These are phyloP conservation scores for Myathropa florea DNA, from an alignment of 2,888 invertebrate species.

Conservation along the genomic window DNA sequence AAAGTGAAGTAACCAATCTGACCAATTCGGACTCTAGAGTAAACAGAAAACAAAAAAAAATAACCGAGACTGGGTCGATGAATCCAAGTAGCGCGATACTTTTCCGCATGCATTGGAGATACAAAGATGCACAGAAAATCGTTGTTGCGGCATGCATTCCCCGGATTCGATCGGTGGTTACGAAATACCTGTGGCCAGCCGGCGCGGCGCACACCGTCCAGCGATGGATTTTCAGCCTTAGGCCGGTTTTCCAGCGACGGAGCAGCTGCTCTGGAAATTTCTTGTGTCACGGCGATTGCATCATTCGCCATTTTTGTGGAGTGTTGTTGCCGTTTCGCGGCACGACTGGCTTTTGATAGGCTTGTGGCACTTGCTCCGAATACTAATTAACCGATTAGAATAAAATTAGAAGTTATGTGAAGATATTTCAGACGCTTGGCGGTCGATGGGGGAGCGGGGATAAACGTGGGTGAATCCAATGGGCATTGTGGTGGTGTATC, in stretches of 20 bases:
- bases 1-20: constrained; percentile 67
- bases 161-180: constrained; percentile 18
- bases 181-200: constrained; percentile 21
- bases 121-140: background rate
- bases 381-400: constrained; percentile 62
- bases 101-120: constrained; percentile 52
- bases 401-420: constrained; percentile 40
- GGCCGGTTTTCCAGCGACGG: constrained; percentile 32
- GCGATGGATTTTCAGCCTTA: constrained; percentile 44
- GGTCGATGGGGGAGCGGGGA: background rate
- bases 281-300: constrained; percentile 64
- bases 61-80: constrained; percentile 59
- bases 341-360: background rate
- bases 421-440: background rate
- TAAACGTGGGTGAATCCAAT: background rate
- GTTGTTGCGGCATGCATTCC: no score
- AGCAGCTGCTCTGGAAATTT: constrained; percentile 43
- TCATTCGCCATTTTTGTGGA: constrained; percentile 41
- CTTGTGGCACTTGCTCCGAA: constrained; percentile 7
- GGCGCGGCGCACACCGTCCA: background rate
- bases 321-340: background rate
- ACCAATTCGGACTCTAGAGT: constrained; percentile 61
- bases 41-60: constrained; percentile 20
- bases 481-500: constrained; percentile 18
- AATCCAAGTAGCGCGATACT: constrained; percentile 53